Percentiles rank a stretch among this genome's conserved stretches.
These are phyloP conservation scores for Conistra vaccinii DNA, from an alignment of 2,888 invertebrate genomes.

Conservation along the genomic window DNA sequence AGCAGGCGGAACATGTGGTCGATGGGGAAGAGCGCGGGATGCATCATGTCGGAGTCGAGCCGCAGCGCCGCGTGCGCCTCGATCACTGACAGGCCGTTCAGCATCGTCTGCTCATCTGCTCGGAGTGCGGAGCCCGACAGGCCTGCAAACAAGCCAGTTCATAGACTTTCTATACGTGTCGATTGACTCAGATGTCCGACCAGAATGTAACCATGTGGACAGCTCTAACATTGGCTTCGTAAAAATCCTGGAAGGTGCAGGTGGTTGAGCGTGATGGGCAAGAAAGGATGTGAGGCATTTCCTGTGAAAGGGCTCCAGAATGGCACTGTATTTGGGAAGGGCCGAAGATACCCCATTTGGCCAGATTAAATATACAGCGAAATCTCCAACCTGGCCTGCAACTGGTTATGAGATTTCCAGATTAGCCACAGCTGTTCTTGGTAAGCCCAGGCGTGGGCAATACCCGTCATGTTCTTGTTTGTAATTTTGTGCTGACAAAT, in stretches of 20 bases:
- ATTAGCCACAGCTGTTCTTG: background rate
- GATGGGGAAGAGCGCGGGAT: conserved; percentile 95
- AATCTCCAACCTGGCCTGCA: too few species aligned
- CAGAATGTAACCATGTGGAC: background rate
- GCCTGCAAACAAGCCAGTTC: conserved; percentile 63
- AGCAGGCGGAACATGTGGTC: conserved; percentile 95
- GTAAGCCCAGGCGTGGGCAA: background rate
- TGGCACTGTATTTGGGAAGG: background rate
- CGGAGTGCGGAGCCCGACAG: conserved; percentile 82
- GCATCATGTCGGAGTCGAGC: conserved; percentile 90
- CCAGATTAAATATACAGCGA: background rate
- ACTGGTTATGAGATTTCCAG: background rate
- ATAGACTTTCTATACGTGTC: too few species aligned
- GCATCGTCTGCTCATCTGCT: conserved; percentile 87
- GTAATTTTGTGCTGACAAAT: background rate
- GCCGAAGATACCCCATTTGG: too few species aligned
- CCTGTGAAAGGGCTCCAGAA: background rate
- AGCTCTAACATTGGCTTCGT: background rate
- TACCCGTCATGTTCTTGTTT: too few species aligned
- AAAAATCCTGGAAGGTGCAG: background rate
- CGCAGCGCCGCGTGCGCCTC: conserved; percentile 92
- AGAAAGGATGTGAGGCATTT: too few species aligned
- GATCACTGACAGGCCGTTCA: conserved; percentile 90
- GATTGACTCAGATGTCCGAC: background rate
- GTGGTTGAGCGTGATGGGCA: background rate